Percentiles rank a stretch among this genome's conserved stretches.
These are phyloP conservation scores for Whitmania pigra DNA, from an alignment of 1,140 invertebrate genomes.

Conservation along the genomic window DNA sequence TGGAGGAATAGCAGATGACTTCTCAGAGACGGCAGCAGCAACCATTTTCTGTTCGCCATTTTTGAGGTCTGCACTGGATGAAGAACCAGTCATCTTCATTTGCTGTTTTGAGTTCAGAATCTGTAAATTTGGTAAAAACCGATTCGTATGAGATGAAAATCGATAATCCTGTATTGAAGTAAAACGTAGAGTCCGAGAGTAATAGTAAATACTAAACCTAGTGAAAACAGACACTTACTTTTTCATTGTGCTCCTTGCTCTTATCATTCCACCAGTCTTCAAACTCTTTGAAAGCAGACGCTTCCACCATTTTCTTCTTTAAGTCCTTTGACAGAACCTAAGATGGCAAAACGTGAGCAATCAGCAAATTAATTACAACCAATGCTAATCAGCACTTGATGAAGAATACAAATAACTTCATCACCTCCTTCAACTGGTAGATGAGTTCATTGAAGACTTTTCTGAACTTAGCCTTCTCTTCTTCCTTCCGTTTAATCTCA, in stretches of 20 bases:
- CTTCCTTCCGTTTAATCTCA: not conserved
- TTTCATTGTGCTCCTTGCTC: slow-evolving; percentile 31
- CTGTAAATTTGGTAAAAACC: not conserved
- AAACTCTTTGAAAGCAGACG: slow-evolving; percentile 67
- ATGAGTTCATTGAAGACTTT: slow-evolving; percentile 13
- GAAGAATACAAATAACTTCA: not conserved
- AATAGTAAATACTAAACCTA: not conserved
- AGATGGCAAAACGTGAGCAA: not conserved
- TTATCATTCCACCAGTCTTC: slow-evolving; percentile 43
- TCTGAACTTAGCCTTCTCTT: slow-evolving; percentile 11
- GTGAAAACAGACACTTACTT: slow-evolving; percentile 5
- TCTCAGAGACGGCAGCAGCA: not conserved
- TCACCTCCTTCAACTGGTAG: slow-evolving; percentile 9
- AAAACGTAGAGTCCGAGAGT: not conserved
- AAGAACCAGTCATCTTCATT: not conserved
- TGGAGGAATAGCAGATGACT: not conserved
- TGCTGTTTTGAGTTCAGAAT: not conserved
- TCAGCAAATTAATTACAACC: not conserved
- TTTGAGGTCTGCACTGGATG: not conserved
- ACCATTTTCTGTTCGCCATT: not conserved
- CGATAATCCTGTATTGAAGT: too few relatives aligned
- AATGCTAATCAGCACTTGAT: not conserved
- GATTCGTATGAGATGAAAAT: not conserved
- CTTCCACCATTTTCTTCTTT: slow-evolving; percentile 90
- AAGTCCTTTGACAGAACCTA: slow-evolving; percentile 55